These are phyloP conservation scores for Rhinopomastus cyanomelas DNA, from an alignment of 2,113 vertebrate genomes.

Conservation along the genomic window DNA sequence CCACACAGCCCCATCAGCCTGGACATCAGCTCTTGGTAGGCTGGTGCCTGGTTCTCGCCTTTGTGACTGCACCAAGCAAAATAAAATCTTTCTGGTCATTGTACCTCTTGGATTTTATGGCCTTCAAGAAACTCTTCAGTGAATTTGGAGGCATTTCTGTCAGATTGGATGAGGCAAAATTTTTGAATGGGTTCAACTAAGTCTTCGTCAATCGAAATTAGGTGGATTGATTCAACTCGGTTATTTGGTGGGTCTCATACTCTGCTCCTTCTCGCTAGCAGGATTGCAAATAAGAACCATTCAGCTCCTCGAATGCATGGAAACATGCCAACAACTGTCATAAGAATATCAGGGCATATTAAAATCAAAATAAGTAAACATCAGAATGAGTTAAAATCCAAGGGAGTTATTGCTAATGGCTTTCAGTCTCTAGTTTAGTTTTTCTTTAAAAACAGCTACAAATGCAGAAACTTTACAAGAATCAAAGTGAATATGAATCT, in stretches of 20 bases:
- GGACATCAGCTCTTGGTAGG: not conserved
- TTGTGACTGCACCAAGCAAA: accelerated
- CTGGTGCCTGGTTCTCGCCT: not conserved
- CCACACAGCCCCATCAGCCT: not conserved
- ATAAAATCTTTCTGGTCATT: not conserved
- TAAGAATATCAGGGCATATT: slow-evolving; percentile 69
- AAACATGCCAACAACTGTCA: slow-evolving; percentile 44
- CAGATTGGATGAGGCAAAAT: not conserved
- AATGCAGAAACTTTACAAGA: slow-evolving; percentile 48
- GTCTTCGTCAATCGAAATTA: not conserved
- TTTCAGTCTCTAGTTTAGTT: slow-evolving; percentile 42
- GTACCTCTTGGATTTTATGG: not conserved
- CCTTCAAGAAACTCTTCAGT: not conserved
- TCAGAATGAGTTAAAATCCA: slow-evolving; percentile 64
- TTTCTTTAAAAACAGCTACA: slow-evolving; percentile 66
- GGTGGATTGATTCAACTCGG: not conserved
- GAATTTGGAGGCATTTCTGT: not conserved
- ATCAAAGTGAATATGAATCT: slow-evolving; percentile 66
- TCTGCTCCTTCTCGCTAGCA: not conserved
- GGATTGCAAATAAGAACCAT: slow-evolving; percentile 18
- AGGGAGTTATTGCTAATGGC: slow-evolving; percentile 51
- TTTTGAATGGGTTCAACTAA: not conserved
- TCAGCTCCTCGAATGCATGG: slow-evolving; percentile 3
- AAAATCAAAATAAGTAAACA: slow-evolving; percentile 72
- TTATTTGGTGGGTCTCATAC: not conserved